These are phyloP conservation scores for Heteromyza rotundicornis DNA, from an alignment of 2,888 invertebrate species.

Conservation along the genomic window DNA sequence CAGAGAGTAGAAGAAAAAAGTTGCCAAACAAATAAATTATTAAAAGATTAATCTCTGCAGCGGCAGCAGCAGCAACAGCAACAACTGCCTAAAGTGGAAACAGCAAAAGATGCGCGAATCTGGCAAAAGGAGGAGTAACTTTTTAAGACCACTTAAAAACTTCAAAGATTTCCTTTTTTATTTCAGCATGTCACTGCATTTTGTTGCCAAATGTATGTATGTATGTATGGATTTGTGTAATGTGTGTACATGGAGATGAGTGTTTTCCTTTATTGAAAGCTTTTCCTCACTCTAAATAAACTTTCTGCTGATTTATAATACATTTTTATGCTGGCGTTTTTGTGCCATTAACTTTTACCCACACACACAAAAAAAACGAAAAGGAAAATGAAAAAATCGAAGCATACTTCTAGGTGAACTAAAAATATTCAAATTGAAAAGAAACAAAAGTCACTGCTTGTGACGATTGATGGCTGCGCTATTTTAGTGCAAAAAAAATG, in stretches of 20 bases:
- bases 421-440: neutral
- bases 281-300: neutral
- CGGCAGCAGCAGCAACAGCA: neutral
- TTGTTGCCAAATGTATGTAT: too few species aligned
- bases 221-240: neutral
- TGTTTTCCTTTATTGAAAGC: neutral
- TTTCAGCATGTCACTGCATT: neutral
- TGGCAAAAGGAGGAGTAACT: neutral
- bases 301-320: neutral
- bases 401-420: neutral
- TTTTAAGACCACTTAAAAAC: conserved; percentile 4
- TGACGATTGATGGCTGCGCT: too few species aligned
- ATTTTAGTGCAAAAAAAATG: too few species aligned
- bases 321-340: neutral
- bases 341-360: neutral
- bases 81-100: too few species aligned
- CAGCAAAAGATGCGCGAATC: neutral
- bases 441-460: neutral
- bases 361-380: neutral
- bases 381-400: neutral
- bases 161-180: neutral
- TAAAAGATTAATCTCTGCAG: conserved; percentile 3
- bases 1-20: too few species aligned
- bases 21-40: conserved; percentile 6
- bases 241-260: neutral